These are phyloP conservation scores for Ephydatia muelleri DNA, from an alignment of 37 sponge, comb jelly and placozoan species.

Conservation along the genomic window DNA sequence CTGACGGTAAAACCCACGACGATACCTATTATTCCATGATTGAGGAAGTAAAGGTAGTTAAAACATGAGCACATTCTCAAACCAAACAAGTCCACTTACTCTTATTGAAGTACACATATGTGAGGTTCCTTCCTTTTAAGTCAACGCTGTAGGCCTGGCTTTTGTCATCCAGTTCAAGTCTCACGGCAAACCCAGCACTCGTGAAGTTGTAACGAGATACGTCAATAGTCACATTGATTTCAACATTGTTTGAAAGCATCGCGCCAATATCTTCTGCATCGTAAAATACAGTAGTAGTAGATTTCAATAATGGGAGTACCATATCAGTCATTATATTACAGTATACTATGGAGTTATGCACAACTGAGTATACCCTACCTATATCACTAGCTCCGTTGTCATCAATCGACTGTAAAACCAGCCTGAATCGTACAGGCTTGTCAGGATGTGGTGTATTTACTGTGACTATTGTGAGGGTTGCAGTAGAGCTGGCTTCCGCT, in stretches of 20 bases:
- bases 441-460: not conserved
- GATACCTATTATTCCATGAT: not conserved
- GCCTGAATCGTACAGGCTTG: not conserved
- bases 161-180: not conserved
- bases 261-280: too few species aligned
- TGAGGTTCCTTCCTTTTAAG: not conserved
- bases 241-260: not conserved
- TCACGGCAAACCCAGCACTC: not conserved
- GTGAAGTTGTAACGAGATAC: not conserved
- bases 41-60: not conserved
- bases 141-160: not conserved
- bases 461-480: not conserved
- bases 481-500: not conserved
- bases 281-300: not conserved
- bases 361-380: too few species aligned
- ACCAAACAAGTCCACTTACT: not conserved
- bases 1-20: not conserved
- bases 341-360: too few species aligned
- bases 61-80: not conserved
- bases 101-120: not conserved
- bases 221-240: not conserved
- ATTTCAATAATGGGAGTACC: too few species aligned
- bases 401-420: not conserved
- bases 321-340: too few species aligned
- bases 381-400: not conserved